These are phyloP conservation scores for Micromesistius poutassou DNA, from an alignment of 2,797 vertebrate species.

Conservation along the genomic window DNA sequence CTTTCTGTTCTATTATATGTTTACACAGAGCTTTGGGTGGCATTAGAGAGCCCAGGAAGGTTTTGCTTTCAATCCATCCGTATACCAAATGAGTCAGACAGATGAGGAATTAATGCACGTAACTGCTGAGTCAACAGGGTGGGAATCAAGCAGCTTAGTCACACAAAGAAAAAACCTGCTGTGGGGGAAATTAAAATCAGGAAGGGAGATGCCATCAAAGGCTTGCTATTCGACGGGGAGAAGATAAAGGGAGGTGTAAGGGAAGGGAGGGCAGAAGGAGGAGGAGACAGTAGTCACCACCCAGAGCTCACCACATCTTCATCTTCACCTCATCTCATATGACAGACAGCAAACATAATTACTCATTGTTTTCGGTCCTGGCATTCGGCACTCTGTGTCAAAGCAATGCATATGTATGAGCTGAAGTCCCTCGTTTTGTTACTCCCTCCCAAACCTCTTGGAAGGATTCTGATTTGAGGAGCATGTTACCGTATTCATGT, in stretches of 20 bases:
- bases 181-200: slow-evolving; percentile 57
- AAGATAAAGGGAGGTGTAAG: slow-evolving; percentile 15
- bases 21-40: slow-evolving; percentile 58
- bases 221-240: slow-evolving; percentile 29
- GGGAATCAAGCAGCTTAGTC: slow-evolving; percentile 54
- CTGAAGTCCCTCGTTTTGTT: slow-evolving; percentile 38
- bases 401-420: slow-evolving; percentile 61
- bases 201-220: slow-evolving; percentile 41
- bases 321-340: slow-evolving; percentile 58
- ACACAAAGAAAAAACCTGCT: slow-evolving; percentile 48
- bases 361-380: slow-evolving; percentile 61
- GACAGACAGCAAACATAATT: slow-evolving; percentile 68
- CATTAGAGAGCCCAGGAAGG: slow-evolving; percentile 46
- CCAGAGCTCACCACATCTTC: slow-evolving; percentile 63
- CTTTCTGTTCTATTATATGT: slow-evolving; percentile 50
- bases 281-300: slow-evolving; percentile 43
- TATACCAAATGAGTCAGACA: slow-evolving; percentile 51
- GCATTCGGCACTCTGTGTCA: slow-evolving; percentile 57
- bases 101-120: slow-evolving; percentile 61
- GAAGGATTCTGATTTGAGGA: slow-evolving; percentile 39
- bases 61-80: slow-evolving; percentile 49
- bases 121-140: slow-evolving; percentile 70
- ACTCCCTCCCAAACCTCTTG: slow-evolving; percentile 35
- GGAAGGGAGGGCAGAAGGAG: slow-evolving; percentile 25
- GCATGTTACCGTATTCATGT: slow-evolving; percentile 30